These are phyloP conservation scores for Eretmocerus hayati DNA, from an alignment of 2,888 invertebrate genomes.

Conservation along the genomic window DNA sequence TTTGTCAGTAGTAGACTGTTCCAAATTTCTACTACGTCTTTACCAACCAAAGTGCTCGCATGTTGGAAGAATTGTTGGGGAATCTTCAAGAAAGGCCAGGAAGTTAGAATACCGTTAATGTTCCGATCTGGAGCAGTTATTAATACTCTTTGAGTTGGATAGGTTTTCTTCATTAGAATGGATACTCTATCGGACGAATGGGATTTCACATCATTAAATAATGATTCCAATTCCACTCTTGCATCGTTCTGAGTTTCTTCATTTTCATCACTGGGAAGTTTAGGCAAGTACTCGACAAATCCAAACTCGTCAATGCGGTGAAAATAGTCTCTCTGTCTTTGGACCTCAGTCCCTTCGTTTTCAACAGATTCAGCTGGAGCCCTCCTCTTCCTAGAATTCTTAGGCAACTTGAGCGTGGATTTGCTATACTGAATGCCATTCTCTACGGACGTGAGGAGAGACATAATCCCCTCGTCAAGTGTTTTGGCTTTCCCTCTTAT, in stretches of 20 bases:
- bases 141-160: neutral
- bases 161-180: neutral
- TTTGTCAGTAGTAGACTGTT: too few relatives aligned
- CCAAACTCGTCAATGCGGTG: neutral
- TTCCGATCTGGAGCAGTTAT: neutral
- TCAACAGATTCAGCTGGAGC: neutral
- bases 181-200: neutral
- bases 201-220: neutral
- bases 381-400: too few relatives aligned
- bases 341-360: neutral
- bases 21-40: too few relatives aligned
- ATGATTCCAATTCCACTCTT: neutral
- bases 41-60: too few relatives aligned
- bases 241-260: neutral
- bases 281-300: neutral
- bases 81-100: neutral
- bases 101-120: neutral
- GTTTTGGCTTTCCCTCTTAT: slow-evolving; percentile 2
- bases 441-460: slow-evolving; percentile 6
- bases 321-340: neutral
- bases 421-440: slow-evolving; percentile 13
- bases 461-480: slow-evolving; percentile 8
- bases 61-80: too few relatives aligned
- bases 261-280: neutral
- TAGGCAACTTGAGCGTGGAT: too few relatives aligned